Evolutionary conservation across 2,797 vertebrate species (phyloP).

Genomic region (Catamblyrhynchus diadema): DNA sequence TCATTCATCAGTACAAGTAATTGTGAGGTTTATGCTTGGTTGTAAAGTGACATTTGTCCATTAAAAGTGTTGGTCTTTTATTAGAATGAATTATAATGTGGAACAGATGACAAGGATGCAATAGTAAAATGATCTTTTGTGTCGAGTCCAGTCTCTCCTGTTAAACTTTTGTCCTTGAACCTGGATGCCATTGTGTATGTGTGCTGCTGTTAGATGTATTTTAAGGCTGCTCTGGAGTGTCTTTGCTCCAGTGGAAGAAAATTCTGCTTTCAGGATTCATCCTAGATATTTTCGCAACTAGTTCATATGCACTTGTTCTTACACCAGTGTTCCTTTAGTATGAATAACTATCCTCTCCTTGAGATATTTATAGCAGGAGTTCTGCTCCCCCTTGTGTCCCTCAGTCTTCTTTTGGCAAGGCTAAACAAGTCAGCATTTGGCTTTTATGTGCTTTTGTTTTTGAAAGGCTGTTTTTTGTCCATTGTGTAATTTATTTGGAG

Average conservation of each 20-base stretch:
- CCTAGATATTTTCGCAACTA: not conserved
- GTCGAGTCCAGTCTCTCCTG: not conserved
- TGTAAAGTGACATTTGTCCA: not conserved
- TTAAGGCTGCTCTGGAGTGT: not conserved
- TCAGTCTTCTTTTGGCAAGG: not conserved
- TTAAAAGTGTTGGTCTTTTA: not conserved
- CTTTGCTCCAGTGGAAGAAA: not conserved
- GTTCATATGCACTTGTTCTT: not conserved
- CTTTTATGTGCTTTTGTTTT: not conserved
- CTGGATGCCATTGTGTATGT: fast-evolving
- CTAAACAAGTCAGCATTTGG: not conserved
- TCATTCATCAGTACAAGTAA: not conserved
- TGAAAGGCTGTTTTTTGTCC: not conserved
- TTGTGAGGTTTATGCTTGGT: not conserved
- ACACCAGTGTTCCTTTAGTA: not conserved
- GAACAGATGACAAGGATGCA: not conserved
- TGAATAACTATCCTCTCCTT: not conserved
- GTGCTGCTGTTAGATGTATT: not conserved
- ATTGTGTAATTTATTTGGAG: not conserved
- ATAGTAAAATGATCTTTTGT: not conserved
- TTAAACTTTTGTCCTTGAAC: not conserved
- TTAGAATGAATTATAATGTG: not conserved
- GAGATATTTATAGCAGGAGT: not conserved
- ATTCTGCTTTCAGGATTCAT: not conserved
- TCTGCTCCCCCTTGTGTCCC: not conserved